Conservation (phyloP, 2,888 invertebrate genomes). For the Drosophila greeni region DNA sequence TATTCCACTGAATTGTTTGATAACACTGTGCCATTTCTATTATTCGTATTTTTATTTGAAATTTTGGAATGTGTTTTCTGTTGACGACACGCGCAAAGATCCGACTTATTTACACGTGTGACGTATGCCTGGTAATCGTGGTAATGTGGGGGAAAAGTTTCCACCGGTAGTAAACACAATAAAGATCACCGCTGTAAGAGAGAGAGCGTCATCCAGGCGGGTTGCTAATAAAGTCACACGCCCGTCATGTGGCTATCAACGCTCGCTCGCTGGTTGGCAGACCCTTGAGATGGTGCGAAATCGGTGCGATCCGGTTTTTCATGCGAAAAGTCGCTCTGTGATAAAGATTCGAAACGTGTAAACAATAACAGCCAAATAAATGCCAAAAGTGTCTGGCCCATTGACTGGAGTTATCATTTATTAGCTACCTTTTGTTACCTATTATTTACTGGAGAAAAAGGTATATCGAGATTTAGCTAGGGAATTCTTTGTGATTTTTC, state of each 20-base stretch:
- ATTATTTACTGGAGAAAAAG: neutral
- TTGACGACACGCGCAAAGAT: constrained; percentile 21
- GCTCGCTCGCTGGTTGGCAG: constrained; percentile 6
- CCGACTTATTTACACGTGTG: constrained; percentile 13
- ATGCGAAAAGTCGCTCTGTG: constrained; percentile 40
- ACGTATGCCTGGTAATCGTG: constrained; percentile 12
- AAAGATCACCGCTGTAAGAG: constrained; percentile 35
- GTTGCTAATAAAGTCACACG: constrained; percentile 49
- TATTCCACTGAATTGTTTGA: constrained; percentile 7
- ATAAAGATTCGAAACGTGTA: constrained; percentile 37
- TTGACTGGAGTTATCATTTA: constrained; percentile 31
- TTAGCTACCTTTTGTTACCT: constrained; percentile 2
- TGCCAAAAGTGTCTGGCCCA: constrained; percentile 42
- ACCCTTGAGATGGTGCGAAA: constrained; percentile 58
- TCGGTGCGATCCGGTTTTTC: constrained; percentile 53
- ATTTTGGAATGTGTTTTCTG: constrained; percentile 24
- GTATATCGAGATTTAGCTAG: neutral
- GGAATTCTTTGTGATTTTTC: neutral
- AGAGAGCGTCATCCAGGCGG: constrained; percentile 22
- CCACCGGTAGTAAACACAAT: constrained; percentile 32
- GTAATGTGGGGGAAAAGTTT: constrained; percentile 49
- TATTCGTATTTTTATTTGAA: constrained; percentile 2
- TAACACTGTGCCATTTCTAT: constrained; percentile 11
- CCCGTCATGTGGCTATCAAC: constrained; percentile 64
- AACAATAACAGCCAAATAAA: constrained; percentile 31